These are phyloP conservation scores for Schizopygopsis pylzovi DNA, from an alignment of 2,797 vertebrate species.

Conservation along the genomic window DNA sequence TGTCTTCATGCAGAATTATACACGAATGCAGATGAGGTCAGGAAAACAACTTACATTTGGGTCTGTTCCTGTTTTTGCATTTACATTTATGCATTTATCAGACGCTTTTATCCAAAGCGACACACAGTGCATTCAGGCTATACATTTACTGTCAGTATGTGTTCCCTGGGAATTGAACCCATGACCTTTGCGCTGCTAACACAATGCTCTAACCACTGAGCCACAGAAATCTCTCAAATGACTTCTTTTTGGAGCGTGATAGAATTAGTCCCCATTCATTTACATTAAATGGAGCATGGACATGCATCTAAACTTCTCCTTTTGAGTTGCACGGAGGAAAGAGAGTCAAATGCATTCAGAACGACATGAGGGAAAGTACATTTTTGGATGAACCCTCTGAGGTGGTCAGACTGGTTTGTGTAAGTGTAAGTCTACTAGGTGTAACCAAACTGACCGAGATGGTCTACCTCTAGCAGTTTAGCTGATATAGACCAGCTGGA, in stretches of 20 bases:
- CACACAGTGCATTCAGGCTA: too few species aligned
- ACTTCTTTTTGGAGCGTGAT: not conserved
- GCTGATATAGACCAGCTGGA: not conserved
- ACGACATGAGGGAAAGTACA: too few species aligned
- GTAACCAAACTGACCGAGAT: not conserved
- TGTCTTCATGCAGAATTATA: not conserved
- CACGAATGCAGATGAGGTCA: not conserved
- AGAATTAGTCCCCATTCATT: not conserved
- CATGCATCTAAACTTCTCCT: not conserved
- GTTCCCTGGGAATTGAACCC: too few species aligned
- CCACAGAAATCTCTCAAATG: not conserved
- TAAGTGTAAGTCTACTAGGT: not conserved
- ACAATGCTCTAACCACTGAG: too few species aligned
- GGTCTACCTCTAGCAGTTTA: not conserved
- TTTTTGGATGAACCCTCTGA: not conserved
- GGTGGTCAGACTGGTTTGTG: not conserved
- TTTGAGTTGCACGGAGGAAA: not conserved
- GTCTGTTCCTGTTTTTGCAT: not conserved
- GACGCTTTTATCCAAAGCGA: too few species aligned
- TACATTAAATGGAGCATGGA: not conserved
- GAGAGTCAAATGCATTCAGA: not conserved
- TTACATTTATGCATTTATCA: too few species aligned
- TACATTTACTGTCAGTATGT: too few species aligned
- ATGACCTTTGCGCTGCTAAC: too few species aligned
- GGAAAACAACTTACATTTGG: not conserved